phyloP scores from a whole-genome alignment of 53 echinoderm and acorn worm species.

The Crossaster papposus region DNA sequence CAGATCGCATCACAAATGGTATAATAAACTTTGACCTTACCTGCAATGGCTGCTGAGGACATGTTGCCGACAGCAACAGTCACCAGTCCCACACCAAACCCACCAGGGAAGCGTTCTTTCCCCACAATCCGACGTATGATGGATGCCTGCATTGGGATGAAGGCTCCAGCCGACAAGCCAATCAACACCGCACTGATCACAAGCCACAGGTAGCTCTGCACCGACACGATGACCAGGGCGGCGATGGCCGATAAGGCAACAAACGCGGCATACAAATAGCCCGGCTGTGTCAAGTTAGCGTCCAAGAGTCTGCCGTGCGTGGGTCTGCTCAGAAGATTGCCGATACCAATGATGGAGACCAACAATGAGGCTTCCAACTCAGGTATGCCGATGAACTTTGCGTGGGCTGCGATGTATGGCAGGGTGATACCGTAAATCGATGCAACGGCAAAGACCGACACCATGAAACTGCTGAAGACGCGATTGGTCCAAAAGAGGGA shows the following conservation, averaged over 20 bases:
- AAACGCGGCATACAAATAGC: conserved; percentile 22
- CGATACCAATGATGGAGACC: conserved; percentile 67
- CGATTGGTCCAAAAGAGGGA: conserved; percentile 75
- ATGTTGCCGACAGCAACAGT: conserved; percentile 62
- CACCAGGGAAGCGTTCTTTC: conserved; percentile 67
- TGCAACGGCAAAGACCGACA: not conserved
- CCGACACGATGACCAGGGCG: not conserved
- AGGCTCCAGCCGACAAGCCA: conserved; percentile 70
- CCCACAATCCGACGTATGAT: conserved; percentile 62
- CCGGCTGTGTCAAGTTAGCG: conserved; percentile 51
- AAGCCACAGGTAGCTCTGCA: conserved; percentile 36
- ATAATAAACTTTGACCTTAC: not conserved
- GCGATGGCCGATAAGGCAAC: conserved; percentile 15
- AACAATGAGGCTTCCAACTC: conserved; percentile 61
- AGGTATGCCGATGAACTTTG: conserved; percentile 47
- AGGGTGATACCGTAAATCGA: conserved; percentile 59
- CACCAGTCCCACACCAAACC: conserved; percentile 64
- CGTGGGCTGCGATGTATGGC: conserved; percentile 54
- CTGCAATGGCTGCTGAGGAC: conserved; percentile 41
- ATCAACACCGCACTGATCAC: conserved; percentile 61
- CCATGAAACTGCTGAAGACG: conserved; percentile 31
- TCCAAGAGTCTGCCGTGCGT: conserved; percentile 72
- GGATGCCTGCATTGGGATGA: conserved; percentile 66
- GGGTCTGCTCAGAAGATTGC: conserved; percentile 62
- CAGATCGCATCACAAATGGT: not conserved